Percentiles rank a stretch among this genome's conserved stretches.
Conservation (phyloP, 2,888 invertebrate species). For the Thymelicus sylvestris region DNA sequence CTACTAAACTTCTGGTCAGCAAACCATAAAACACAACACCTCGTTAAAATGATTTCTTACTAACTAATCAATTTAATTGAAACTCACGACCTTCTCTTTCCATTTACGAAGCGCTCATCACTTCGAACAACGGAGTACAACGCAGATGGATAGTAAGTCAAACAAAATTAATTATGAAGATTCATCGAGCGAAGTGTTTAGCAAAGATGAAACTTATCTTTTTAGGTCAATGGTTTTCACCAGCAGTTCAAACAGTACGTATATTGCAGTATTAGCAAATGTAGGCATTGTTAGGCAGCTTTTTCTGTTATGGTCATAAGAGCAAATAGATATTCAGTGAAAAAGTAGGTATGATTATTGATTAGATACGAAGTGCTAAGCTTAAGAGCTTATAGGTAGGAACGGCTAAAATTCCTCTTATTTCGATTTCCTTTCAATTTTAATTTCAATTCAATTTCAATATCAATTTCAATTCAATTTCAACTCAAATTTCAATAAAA, state of each 20-base stretch:
- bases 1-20: too few species aligned
- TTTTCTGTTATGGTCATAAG: too few species aligned
- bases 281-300: neutral
- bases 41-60: conserved; percentile 12
- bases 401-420: too few species aligned
- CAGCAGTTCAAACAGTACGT: conserved; percentile 45
- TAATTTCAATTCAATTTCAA: too few species aligned
- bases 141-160: conserved; percentile 32
- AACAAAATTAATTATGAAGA: conserved; percentile 37
- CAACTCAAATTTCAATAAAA: too few species aligned
- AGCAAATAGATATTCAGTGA: too few species aligned
- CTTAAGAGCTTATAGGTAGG: too few species aligned
- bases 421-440: too few species aligned
- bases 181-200: conserved; percentile 31
- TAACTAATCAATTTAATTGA: conserved; percentile 12
- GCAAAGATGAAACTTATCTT: conserved; percentile 41
- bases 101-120: conserved; percentile 18
- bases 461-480: too few species aligned
- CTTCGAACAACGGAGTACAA: conserved; percentile 16
- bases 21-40: neutral
- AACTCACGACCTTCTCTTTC: neutral
- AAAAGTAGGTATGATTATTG: too few species aligned
- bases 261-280: neutral
- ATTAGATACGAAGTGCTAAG: too few species aligned
- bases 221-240: conserved; percentile 71